Conservation (phyloP, 2,797 vertebrate species). For the Hipposideros larvatus region DNA sequence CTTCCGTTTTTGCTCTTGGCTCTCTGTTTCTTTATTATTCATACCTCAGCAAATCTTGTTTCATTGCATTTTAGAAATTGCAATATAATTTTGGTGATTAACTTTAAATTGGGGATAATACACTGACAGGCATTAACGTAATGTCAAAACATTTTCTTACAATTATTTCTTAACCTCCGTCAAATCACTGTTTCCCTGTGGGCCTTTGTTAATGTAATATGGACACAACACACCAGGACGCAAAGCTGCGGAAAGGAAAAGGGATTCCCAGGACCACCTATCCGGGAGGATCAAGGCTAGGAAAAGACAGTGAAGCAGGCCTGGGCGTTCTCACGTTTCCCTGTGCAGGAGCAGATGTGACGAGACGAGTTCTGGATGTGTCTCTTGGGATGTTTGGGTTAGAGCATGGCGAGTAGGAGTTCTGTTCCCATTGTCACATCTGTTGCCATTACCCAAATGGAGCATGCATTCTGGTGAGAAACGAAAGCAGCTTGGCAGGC, state of each 20-base stretch:
- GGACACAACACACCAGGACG: constrained; percentile 73
- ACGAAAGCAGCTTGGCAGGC: constrained; percentile 71
- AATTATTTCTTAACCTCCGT: constrained; percentile 87
- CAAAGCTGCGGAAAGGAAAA: constrained; percentile 48
- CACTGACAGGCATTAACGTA: constrained; percentile 85
- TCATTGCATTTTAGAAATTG: constrained; percentile 85
- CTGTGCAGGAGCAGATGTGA: constrained; percentile 57
- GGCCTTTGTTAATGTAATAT: constrained; percentile 83
- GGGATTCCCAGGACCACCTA: constrained; percentile 67
- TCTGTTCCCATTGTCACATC: constrained; percentile 78
- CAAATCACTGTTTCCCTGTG: constrained; percentile 63
- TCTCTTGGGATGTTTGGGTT: constrained; percentile 83
- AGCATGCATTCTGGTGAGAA: constrained; percentile 72
- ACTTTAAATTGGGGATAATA: constrained; percentile 88
- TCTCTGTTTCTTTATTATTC: constrained; percentile 83
- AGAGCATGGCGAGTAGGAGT: constrained; percentile 66
- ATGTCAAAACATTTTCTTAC: constrained; percentile 89
- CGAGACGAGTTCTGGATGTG: constrained; percentile 55
- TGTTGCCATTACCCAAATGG: constrained; percentile 74
- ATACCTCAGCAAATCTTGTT: constrained; percentile 87
- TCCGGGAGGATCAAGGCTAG: constrained; percentile 69
- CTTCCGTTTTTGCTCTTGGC: not conserved
- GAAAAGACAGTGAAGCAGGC: constrained; percentile 67
- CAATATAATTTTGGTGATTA: constrained; percentile 87
- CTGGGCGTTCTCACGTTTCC: constrained; percentile 55